Evolutionary conservation across 2,797 vertebrate genomes (phyloP).

Genomic region (Acridotheres tristis): DNA sequence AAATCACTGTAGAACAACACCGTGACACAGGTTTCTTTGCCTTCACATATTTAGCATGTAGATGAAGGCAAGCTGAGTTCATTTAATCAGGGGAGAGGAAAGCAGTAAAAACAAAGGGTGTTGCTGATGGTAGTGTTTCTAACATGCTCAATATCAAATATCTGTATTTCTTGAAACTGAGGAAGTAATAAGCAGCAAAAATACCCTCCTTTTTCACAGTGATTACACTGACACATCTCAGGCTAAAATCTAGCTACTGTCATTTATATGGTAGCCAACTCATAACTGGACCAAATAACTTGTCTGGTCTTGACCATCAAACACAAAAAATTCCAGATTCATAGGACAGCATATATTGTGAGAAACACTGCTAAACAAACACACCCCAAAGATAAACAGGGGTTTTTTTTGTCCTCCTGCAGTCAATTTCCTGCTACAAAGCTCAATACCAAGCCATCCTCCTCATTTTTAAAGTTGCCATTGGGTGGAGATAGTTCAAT

Average conservation of each 20-base stretch:
- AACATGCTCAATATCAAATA: background rate
- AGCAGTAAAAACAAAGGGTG: background rate
- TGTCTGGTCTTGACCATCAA: slow-evolving; percentile 8
- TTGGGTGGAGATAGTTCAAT: background rate
- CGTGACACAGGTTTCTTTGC: background rate
- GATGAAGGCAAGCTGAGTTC: background rate
- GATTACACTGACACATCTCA: background rate
- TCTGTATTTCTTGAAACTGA: background rate
- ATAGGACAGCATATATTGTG: background rate
- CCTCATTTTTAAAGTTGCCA: background rate
- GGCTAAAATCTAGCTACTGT: background rate
- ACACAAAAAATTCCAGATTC: background rate
- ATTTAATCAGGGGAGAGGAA: background rate
- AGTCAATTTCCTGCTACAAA: background rate
- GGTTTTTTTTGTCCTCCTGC: background rate
- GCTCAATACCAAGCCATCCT: background rate
- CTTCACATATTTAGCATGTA: background rate
- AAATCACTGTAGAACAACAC: background rate
- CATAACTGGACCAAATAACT: slow-evolving; percentile 7
- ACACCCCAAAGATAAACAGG: slow-evolving; percentile 5
- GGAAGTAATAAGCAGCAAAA: background rate
- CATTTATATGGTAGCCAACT: background rate
- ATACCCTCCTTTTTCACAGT: background rate
- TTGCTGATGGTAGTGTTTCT: background rate
- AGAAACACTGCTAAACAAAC: slow-evolving; percentile 12